Conservation (phyloP, 2,797 vertebrate species). For the Onychomys arenicola region DNA sequence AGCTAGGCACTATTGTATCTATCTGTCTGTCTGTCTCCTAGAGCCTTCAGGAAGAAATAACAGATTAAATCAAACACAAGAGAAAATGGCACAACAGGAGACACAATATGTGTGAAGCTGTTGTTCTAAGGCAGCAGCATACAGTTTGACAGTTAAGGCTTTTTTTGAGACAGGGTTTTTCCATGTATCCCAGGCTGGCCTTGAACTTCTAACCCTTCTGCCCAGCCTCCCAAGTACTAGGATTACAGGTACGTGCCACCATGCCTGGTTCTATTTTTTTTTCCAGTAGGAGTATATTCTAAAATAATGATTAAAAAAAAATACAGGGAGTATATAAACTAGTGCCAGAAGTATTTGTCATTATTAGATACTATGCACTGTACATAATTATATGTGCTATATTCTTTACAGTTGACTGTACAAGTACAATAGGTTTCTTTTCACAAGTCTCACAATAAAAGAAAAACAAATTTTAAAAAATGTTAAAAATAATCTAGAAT, state of each 20-base stretch:
- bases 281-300: not conserved
- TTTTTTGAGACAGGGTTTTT: not conserved
- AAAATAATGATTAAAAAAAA: not conserved
- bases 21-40: not conserved
- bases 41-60: not conserved
- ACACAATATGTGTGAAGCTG: not conserved
- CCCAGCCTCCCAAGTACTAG: not conserved
- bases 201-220: not conserved
- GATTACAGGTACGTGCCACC: not conserved
- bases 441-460: not conserved
- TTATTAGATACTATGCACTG: not conserved
- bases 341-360: not conserved
- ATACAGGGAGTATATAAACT: not conserved
- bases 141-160: not conserved
- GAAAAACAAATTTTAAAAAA: not conserved
- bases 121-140: not conserved
- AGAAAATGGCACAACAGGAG: not conserved
- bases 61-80: constrained; percentile 13
- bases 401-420: not conserved
- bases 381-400: not conserved
- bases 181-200: not conserved
- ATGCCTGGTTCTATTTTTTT: not conserved
- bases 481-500: not conserved
- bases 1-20: not conserved
- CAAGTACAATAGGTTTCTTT: not conserved